Base-by-base conservation (phyloP, 2,113 vertebrate genomes). In the Grantiella picta region DNA sequence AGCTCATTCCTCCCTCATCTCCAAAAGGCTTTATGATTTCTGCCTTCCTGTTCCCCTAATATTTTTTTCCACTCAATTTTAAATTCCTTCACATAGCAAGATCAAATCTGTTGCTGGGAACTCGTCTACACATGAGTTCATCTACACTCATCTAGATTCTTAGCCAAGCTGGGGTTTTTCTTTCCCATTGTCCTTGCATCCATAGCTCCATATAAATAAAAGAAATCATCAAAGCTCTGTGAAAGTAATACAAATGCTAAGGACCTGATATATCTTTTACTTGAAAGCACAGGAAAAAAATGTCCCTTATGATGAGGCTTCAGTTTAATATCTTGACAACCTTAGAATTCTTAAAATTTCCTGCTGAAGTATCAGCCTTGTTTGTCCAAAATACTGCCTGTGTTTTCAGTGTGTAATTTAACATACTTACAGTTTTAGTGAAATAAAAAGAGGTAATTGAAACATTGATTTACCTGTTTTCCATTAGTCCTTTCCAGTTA, bases 11-110 rank as follows among this genome's bases (percentile, higher is more conserved):
- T 57, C 15, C 60, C 16, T 60, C 8, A 4, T 71, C 42, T 70
- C 23, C 35, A 40, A 52, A 45, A 59, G 28, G 16, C 59, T 89
- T 91, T 66, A 81, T 25, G 4, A 65, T 15, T 15, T 3, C 11
- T 5, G 11, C 23, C 9, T 0, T 1, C 20, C 45, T 8, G 17
- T 21, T 50, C 19, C 10, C 4, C 2, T 13, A 27, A 11, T 22
- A 11, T 7, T 33, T 38, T 56, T 49, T 90, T 35, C 25, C 31
- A 83, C 24, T 73, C 19, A 13, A 19, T 71, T 89, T 75, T 38
- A 57, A 94, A 71, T 73, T 77, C 7, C 21, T 63, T 81, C 31
- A 47, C 18, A 36, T 14, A 79, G 36, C 25, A 15, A 31, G n/a
- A 57, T 72, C 28, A 79, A 72, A 65, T 88, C 77, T 85, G 54